Evolutionary conservation across 2,888 invertebrate species (phyloP), one percentile per base, ranked within the genome.

Genomic region (Phyto melanocephala): DNA sequence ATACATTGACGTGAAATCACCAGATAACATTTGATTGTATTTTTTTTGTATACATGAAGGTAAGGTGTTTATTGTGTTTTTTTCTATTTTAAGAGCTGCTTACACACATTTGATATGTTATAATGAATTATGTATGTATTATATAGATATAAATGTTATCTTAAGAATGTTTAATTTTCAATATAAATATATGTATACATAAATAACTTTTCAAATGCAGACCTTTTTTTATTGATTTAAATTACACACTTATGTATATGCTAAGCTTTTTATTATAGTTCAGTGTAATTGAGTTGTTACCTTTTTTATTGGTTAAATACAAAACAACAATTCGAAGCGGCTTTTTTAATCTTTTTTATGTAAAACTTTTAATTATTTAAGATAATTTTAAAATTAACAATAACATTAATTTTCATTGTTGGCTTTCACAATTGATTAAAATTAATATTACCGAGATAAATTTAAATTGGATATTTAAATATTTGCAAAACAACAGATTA

Each of bases 251-350:
- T 28, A 28, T 28, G 3, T 11, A 7, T 15, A 15, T 35, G n/a
- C 10, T 17, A 71, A 76, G 70, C 70, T 76, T 71, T 76, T 52
- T 54, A 8, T 24, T 40, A 28, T 62, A 50, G 35, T 56, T 52
- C 28, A 42, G 56, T 24, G 40, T 80, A 67, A 80, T 71, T 65
- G 35, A 80, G 80, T 71, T 76, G 80, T 80, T 58, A 65, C 24
- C 33, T 58, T 65, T 63, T 65, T 71, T 60, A 37, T 71, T 60
- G 37, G 17, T 37, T 42, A 2, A 10, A 42, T 54, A 58, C 22
- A 35, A 54, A 74, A 54, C 4, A 45, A 65, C 22, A 68, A 37
- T 47, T 60, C 20, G 33, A 52, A 24, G 74, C 74, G 74, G 74
- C 54, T 33, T 58, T 58, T 47, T 56, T 20, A 42, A 42, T 45